Percentiles rank a stretch among this genome's conserved stretches.
phyloP scores from a whole-genome alignment of 2,113 vertebrate species.

The Glaucidium brasilianum region DNA sequence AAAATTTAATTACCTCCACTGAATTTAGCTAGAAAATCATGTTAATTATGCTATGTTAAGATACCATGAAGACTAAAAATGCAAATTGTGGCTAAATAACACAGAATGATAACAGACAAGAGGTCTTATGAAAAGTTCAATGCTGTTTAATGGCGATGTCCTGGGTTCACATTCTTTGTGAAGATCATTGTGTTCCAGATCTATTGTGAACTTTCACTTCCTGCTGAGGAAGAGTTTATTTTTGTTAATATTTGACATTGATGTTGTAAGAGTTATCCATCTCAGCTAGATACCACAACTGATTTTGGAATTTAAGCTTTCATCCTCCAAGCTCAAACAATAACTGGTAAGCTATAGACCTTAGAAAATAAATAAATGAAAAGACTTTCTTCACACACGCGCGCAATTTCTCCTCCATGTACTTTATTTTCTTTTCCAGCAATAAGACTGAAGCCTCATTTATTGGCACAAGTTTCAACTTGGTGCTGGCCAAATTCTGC shows the following conservation, averaged over 20 bases:
- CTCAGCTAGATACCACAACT: background rate
- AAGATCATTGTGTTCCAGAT: background rate
- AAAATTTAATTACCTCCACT: background rate
- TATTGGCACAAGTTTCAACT: background rate
- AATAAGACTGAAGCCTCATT: background rate
- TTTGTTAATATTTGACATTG: background rate
- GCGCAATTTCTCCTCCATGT: background rate
- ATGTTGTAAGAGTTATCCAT: background rate
- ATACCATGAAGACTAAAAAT: background rate
- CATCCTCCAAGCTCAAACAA: background rate
- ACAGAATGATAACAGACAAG: background rate
- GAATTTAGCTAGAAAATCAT: background rate
- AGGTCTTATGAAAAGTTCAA: background rate
- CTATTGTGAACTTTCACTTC: background rate
- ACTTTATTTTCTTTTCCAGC: background rate
- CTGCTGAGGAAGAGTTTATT: background rate
- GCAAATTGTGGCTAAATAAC: background rate
- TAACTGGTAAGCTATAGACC: too few relatives aligned
- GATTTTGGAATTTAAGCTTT: background rate
- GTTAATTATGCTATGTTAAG: background rate
- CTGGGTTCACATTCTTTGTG: background rate
- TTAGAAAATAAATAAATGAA: background rate
- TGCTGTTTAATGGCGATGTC: background rate
- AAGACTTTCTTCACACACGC: background rate
- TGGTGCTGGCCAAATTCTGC: background rate